Base-by-base conservation (phyloP, 2,113 vertebrate genomes). In the Ascaphus truei region DNA sequence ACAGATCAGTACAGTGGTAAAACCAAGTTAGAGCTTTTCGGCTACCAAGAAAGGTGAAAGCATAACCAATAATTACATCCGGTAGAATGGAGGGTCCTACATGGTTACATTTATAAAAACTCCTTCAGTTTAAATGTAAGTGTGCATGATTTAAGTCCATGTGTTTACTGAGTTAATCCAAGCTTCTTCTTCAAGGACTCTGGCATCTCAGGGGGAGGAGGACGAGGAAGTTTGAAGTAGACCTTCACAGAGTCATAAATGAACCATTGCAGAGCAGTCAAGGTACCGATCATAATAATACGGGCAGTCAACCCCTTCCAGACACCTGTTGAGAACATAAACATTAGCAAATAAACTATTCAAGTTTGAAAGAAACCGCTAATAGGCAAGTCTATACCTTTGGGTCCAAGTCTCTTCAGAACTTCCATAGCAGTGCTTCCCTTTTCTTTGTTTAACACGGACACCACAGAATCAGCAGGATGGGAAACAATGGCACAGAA, bases 271-370 rank as follows among this genome's bases (percentile, higher is more conserved):
- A 99, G 88, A 48, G 96, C 97, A 15, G 97, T 99, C 80, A 99
- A 84, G 4, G 96, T 99, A 79, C 97, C 97, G n/a, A 99, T 99
- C 97, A 99, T 99, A 78, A 99, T 99, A 86, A 99, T 99, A 89
- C 96, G 95, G 53, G 97, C 96, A 3, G 98, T 81, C 1, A 99
- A 92, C 51, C 96, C 97, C 85, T 99, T 99, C 97, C 96, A 99
- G 26, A 99, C 96, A 72, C 97, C 97, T 99, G 76, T 1, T 62
- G 43, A 71, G 23, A 79, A 62, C 3, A 65, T 0, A 55, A 55
- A 3, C 1, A 0, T 27, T 61, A 68, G 43, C 27, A 31, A 26
- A 27, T 13, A 34, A 23, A 2, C 3, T 34, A 1, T 3, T 43
- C 11, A 23, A 20, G 51, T 41, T 22, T 37, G 27, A 6, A 1